phyloP scores from a whole-genome alignment of 1,140 invertebrate species.

The Hylyphantes graminicola region DNA sequence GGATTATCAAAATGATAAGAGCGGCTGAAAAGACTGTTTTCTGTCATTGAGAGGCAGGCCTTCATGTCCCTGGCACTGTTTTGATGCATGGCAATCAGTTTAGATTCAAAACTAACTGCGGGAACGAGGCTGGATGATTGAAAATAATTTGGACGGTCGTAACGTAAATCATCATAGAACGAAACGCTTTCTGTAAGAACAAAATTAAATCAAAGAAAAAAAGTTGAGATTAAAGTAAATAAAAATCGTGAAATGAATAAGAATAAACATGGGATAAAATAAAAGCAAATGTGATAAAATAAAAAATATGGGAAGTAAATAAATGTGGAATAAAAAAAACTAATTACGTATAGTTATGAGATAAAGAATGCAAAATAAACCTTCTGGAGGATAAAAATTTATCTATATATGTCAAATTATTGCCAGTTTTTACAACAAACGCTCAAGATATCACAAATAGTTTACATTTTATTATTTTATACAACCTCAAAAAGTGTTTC shows the following conservation, averaged over 20 bases:
- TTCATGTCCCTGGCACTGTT: conserved; percentile 49
- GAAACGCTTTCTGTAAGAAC: conserved; percentile 39
- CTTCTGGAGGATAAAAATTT: too few species aligned
- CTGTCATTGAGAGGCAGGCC: conserved; percentile 49
- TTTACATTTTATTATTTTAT: too few species aligned
- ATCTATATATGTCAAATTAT: too few species aligned
- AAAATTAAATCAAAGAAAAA: conserved; percentile 13
- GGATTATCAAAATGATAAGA: conserved; percentile 18
- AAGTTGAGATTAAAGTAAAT: not conserved
- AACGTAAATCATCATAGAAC: conserved; percentile 1
- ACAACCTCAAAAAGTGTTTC: too few species aligned
- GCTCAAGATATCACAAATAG: too few species aligned
- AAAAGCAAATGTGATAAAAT: too few species aligned
- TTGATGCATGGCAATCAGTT: conserved; percentile 47
- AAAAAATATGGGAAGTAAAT: too few species aligned
- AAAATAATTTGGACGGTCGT: conserved; percentile 19
- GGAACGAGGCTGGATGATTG: conserved; percentile 30
- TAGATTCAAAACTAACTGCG: conserved; percentile 30
- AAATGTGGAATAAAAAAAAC: too few species aligned
- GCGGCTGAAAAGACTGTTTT: not conserved
- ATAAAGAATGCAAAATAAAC: too few species aligned
- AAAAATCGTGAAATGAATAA: not conserved
- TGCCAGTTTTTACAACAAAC: too few species aligned
- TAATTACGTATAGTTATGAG: too few species aligned
- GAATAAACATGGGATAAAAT: not conserved